These are phyloP conservation scores for Linnaemya tessellans DNA, from an alignment of 2,888 invertebrate genomes.

Conservation along the genomic window DNA sequence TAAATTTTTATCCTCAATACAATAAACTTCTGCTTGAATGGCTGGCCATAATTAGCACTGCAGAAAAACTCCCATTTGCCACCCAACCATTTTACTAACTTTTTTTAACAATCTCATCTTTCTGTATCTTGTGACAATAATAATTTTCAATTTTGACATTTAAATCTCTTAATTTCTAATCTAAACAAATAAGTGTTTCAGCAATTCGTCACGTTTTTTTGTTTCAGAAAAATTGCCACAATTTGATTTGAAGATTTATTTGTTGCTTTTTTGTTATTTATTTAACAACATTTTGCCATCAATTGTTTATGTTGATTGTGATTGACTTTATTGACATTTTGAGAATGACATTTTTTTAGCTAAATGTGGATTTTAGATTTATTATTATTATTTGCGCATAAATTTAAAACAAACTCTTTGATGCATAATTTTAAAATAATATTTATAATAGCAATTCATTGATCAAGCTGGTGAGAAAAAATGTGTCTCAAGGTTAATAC, in stretches of 20 bases:
- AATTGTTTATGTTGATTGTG: conserved; percentile 43
- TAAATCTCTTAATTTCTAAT: conserved; percentile 14
- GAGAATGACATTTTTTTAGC: conserved; percentile 49
- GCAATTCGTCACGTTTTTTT: conserved; percentile 1
- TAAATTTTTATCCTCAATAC: too few relatives aligned
- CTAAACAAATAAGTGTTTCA: conserved; percentile 41
- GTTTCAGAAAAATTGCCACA: conserved; percentile 46
- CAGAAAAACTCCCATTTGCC: too few relatives aligned
- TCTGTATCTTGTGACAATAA: too few relatives aligned
- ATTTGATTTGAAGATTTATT: conserved; percentile 54
- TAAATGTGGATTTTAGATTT: conserved; percentile 40
- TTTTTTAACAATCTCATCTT: too few relatives aligned
- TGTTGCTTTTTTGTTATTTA: conserved; percentile 35
- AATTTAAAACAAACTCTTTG: conserved; percentile 30
- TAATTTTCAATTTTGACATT: neutral
- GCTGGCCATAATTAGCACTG: too few relatives aligned
- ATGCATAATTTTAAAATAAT: conserved; percentile 22
- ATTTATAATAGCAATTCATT: conserved; percentile 21
- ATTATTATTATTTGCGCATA: conserved; percentile 39
- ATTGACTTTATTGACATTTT: conserved; percentile 70
- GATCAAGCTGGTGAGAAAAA: neutral
- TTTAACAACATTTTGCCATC: conserved; percentile 36
- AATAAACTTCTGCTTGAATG: too few relatives aligned
- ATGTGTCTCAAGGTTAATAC: conserved; percentile 62
- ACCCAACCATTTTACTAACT: too few relatives aligned